These are phyloP conservation scores for Lamellibrachia satsuma DNA, from an alignment of 2,888 invertebrate species.

Conservation along the genomic window DNA sequence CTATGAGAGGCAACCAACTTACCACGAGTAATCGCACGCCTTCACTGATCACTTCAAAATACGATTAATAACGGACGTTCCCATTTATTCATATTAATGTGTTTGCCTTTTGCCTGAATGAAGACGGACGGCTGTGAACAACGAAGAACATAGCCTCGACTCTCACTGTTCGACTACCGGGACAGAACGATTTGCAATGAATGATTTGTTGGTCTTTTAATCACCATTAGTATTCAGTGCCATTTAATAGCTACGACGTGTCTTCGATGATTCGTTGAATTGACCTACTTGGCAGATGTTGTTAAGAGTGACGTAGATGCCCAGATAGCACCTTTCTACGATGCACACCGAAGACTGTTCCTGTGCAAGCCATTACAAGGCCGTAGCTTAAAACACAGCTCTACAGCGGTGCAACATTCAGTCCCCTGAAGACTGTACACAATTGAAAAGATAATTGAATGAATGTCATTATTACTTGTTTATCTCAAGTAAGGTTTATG, in stretches of 20 bases:
- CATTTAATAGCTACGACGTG: neutral
- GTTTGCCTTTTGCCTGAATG: slow-evolving; percentile 13
- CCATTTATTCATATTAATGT: neutral
- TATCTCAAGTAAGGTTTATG: no score
- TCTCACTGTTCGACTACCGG: neutral
- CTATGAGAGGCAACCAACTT: neutral
- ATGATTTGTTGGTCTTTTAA: neutral
- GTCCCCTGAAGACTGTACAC: no score
- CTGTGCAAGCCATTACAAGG: no score
- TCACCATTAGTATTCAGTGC: neutral
- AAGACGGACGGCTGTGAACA: neutral
- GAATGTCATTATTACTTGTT: no score
- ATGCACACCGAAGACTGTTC: neutral
- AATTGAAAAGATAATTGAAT: no score
- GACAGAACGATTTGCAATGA: neutral
- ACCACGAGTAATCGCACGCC: neutral
- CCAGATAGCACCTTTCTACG: neutral
- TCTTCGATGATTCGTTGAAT: neutral
- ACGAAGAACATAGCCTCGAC: neutral
- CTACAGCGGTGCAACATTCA: no score
- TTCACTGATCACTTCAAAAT: neutral
- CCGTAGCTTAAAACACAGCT: no score
- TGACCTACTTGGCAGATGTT: neutral
- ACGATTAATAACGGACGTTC: neutral
- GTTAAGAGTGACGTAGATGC: neutral